Conservation (phyloP, 2,797 vertebrate genomes). For the Triplophysa bombifrons region DNA sequence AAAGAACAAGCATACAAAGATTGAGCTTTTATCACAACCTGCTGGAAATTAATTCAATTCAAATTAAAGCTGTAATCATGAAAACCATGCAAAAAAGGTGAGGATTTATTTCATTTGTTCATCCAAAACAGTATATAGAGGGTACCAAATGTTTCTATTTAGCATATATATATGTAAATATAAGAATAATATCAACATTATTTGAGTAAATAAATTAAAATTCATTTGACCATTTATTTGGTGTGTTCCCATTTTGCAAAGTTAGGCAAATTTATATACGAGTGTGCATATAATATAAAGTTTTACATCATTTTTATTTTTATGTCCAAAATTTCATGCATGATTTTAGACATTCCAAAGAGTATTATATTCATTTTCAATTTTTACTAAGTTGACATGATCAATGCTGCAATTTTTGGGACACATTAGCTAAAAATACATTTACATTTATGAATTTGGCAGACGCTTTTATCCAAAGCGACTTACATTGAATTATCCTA, state of each 20-base stretch:
- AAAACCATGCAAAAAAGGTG: neutral
- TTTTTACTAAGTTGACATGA: too few species aligned
- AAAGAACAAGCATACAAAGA: neutral
- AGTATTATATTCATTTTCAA: too few species aligned
- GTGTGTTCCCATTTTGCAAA: neutral
- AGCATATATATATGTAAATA: too few species aligned
- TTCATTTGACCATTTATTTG: neutral
- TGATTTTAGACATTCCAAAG: too few species aligned
- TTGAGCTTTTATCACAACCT: neutral
- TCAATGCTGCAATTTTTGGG: neutral
- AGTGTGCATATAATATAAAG: too few species aligned
- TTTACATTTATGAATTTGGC: too few species aligned
- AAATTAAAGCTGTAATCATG: neutral
- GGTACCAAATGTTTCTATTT: too few species aligned
- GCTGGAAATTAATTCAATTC: neutral
- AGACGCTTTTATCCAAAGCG: too few species aligned
- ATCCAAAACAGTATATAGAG: neutral
- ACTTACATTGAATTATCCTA: too few species aligned
- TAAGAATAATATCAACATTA: neutral
- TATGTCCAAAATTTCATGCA: too few species aligned
- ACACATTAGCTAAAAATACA: neutral
- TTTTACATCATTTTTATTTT: too few species aligned
- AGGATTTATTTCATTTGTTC: neutral
- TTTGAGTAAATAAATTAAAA: neutral
- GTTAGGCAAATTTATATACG: too few species aligned